These are phyloP conservation scores for Eulemur albifrons DNA, from an alignment of 2,797 vertebrate species.

Conservation along the genomic window DNA sequence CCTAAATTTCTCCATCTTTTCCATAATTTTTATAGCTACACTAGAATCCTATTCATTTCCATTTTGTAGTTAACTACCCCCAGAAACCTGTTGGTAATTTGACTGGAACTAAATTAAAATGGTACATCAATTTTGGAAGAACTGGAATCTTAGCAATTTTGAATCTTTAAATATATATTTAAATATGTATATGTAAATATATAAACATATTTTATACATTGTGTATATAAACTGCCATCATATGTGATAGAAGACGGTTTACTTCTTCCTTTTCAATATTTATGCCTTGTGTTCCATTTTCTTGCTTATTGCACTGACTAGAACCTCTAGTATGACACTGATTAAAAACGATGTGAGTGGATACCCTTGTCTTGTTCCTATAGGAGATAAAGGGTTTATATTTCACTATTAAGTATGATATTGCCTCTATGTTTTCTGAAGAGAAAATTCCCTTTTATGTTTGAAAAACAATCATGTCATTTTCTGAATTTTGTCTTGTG, in stretches of 20 bases:
- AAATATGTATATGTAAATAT: neutral
- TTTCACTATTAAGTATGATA: neutral
- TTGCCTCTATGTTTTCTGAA: neutral
- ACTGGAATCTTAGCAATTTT: neutral
- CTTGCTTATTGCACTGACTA: neutral
- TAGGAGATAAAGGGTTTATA: neutral
- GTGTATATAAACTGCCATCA: neutral
- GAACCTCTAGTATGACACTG: neutral
- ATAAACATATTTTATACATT: neutral
- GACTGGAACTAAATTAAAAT: neutral
- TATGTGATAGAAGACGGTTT: neutral
- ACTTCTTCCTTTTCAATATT: neutral
- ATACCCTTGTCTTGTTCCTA: neutral
- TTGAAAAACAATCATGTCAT: neutral
- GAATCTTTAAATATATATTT: neutral
- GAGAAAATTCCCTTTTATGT: neutral
- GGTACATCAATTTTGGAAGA: neutral
- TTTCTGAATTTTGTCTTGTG: neutral
- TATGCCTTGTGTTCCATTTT: neutral
- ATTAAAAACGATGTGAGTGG: neutral
- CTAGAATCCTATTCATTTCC: neutral
- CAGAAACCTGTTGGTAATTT: neutral
- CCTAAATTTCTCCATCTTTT: neutral
- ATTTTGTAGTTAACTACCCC: neutral
- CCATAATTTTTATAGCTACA: neutral